Conservation (phyloP, 2,888 invertebrate species). For the Thelaira solivaga region DNA sequence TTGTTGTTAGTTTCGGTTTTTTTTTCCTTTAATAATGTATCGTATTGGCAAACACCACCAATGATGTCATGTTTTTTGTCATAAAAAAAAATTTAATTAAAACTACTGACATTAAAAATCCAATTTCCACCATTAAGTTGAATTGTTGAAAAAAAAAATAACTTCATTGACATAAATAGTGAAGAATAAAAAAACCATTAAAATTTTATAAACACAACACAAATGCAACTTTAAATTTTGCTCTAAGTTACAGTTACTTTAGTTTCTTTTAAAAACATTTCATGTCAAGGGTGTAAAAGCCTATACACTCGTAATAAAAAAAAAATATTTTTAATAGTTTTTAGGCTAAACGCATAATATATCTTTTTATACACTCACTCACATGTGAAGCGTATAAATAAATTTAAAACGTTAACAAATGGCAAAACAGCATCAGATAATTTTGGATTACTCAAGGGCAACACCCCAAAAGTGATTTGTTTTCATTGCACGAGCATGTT, state of each 20-base stretch:
- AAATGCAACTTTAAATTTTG: neutral
- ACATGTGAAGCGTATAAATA: neutral
- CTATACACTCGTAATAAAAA: conserved; percentile 16
- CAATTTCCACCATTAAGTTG: too few species aligned
- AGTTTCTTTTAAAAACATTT: too few species aligned
- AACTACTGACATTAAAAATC: too few species aligned
- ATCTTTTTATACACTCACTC: neutral
- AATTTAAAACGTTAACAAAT: conserved; percentile 26
- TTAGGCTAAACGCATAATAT: neutral
- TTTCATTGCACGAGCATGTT: conserved; percentile 14
- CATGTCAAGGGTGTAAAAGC: conserved; percentile 5
- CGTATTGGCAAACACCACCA: conserved; percentile 2
- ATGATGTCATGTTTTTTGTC: conserved; percentile 54
- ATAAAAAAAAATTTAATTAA: too few species aligned
- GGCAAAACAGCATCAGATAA: conserved; percentile 47
- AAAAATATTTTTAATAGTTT: conserved; percentile 1
- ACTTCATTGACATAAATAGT: neutral
- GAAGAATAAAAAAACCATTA: neutral
- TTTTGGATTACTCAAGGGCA: conserved; percentile 64
- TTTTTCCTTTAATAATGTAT: neutral
- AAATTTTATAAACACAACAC: neutral
- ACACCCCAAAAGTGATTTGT: conserved; percentile 52
- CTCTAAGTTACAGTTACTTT: neutral
- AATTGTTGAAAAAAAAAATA: neutral
- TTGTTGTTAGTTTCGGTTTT: neutral